phyloP scores from a whole-genome alignment of 37 sponge, comb jelly and placozoan species.

The Oscarella lobularis region DNA sequence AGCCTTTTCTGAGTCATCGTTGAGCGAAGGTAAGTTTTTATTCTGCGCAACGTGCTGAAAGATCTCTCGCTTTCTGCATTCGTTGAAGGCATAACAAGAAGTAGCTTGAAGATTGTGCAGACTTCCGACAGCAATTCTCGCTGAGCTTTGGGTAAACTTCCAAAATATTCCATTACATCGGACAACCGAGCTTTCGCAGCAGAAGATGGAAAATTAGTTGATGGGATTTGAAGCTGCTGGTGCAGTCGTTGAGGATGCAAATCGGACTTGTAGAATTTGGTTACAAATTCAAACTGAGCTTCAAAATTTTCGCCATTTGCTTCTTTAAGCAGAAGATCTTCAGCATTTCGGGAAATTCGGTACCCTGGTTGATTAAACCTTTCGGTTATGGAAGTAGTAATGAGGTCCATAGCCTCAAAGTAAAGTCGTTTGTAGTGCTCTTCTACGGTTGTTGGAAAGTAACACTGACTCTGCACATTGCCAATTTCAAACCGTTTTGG shows the following conservation, averaged over 20 bases:
- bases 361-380: conserved; percentile 37
- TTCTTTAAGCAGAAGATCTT: conserved; percentile 25
- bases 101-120: conserved; percentile 9
- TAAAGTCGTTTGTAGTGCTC: conserved; percentile 24
- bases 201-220: background rate
- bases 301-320: conserved; percentile 13
- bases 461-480: background rate
- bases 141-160: background rate
- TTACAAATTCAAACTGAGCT: conserved; percentile 13
- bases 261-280: conserved; percentile 22
- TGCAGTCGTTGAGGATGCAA: conserved; percentile 14
- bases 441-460: conserved; percentile 22
- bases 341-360: conserved; percentile 12
- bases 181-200: background rate
- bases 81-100: conserved; percentile 28
- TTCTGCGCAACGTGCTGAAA: conserved; percentile 23
- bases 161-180: background rate
- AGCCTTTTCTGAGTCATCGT: conserved; percentile 31
- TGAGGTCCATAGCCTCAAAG: conserved; percentile 39
- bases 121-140: conserved; percentile 8
- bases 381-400: conserved; percentile 19
- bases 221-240: background rate
- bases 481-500: conserved; percentile 20
- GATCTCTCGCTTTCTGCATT: conserved; percentile 34
- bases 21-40: conserved; percentile 32